Conservation (phyloP, 2,113 vertebrate genomes). For the Nanorana parkeri region DNA sequence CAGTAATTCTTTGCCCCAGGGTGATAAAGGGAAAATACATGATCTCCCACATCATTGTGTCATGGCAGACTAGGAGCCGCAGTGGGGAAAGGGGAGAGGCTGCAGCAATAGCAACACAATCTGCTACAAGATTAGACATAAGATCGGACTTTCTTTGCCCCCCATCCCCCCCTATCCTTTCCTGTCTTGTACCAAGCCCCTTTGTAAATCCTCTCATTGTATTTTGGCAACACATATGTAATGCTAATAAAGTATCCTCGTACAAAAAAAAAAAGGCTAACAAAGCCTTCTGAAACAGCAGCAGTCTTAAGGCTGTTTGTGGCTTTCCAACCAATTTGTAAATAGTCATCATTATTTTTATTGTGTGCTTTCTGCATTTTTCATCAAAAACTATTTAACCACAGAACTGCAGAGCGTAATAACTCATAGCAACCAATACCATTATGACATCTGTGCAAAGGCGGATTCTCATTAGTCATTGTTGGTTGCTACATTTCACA, state of each 20-base stretch:
- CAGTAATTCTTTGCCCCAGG: too few species aligned
- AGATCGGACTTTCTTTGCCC: conserved; percentile 19
- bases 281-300: background rate
- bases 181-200: conserved; percentile 25
- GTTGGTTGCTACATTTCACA: too few species aligned
- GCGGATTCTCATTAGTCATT: too few species aligned
- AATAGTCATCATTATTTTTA: too few species aligned
- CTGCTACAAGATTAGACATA: conserved; percentile 26
- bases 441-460: too few species aligned
- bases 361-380: too few species aligned
- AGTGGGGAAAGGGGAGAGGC: background rate
- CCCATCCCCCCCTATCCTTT: conserved; percentile 6
- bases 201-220: conserved; percentile 40
- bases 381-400: too few species aligned
- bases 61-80: background rate
- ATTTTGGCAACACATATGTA: conserved; percentile 43
- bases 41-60: conserved; percentile 20
- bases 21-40: background rate
- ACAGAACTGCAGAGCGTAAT: too few species aligned
- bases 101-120: background rate
- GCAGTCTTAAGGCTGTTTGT: background rate
- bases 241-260: conserved; percentile 40
- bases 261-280: conserved; percentile 10
- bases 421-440: too few species aligned
- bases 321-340: background rate